Percentiles rank a stretch among this genome's conserved stretches.
These are phyloP conservation scores for Caenorhabditis latens DNA, from an alignment of 1,140 invertebrate species.

Conservation along the genomic window DNA sequence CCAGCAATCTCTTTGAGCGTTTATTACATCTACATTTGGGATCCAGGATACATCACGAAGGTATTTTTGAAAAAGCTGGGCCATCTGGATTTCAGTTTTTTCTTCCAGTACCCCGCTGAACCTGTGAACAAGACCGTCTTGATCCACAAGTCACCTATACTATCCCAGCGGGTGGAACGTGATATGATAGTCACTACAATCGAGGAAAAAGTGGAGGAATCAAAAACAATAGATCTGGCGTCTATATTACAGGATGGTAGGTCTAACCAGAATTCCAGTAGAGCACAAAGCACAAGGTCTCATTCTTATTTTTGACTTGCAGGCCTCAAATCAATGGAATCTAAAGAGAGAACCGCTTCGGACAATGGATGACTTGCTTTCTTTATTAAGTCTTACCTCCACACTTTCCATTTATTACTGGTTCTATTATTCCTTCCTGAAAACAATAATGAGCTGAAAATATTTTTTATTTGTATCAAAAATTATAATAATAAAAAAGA, in stretches of 20 bases:
- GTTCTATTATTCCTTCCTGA: neutral
- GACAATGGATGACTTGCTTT: slow-evolving; percentile 9
- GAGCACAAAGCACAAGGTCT: no score
- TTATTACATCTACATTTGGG: slow-evolving; percentile 96
- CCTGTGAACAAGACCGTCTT: neutral
- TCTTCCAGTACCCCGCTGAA: slow-evolving; percentile 21
- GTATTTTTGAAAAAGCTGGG: slow-evolving; percentile 22
- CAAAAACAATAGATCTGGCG: slow-evolving; percentile 16
- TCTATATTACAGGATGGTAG: slow-evolving; percentile 27
- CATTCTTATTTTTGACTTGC: neutral
- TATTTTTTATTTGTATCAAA: slow-evolving; percentile 1
- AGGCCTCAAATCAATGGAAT: slow-evolving; percentile 42
- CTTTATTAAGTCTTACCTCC: neutral
- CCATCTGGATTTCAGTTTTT: neutral
- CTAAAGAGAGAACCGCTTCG: slow-evolving; percentile 2
- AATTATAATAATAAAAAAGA: neutral
- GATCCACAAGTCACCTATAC: slow-evolving; percentile 23
- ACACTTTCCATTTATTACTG: slow-evolving; percentile 34
- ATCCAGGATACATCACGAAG: slow-evolving; percentile 81
- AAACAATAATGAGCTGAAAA: neutral
- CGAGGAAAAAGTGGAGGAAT: slow-evolving; percentile 37
- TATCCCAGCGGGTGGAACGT: slow-evolving; percentile 8
- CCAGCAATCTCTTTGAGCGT: slow-evolving; percentile 93
- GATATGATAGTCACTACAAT: neutral
- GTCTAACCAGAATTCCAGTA: neutral